These are phyloP conservation scores for Eupithecia inturbata DNA, from an alignment of 2,888 invertebrate genomes.

Conservation along the genomic window DNA sequence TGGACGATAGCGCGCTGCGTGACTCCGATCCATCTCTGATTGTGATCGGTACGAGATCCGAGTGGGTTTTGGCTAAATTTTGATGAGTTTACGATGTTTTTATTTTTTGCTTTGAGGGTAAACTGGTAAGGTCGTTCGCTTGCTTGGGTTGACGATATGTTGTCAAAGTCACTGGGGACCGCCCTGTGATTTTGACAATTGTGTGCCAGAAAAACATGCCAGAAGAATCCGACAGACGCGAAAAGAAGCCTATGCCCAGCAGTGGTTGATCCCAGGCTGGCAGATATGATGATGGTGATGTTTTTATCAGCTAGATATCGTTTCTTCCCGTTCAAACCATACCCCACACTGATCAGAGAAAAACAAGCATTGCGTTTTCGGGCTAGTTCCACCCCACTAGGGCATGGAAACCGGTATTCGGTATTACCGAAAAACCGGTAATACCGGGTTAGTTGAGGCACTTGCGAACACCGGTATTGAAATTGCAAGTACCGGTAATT, in stretches of 20 bases:
- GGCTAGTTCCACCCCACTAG: too few species aligned
- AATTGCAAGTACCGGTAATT: too few species aligned
- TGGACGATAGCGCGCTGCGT: slow-evolving; percentile 62
- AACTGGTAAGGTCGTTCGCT: not conserved
- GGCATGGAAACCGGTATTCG: too few species aligned
- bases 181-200: too few species aligned
- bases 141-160: not conserved
- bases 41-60: slow-evolving; percentile 24
- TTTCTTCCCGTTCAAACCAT: not conserved
- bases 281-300: not conserved
- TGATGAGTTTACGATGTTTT: not conserved
- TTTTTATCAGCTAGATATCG: not conserved
- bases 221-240: too few species aligned
- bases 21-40: slow-evolving; percentile 59
- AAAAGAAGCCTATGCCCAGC: too few species aligned
- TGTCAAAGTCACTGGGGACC: not conserved
- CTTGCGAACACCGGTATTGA: too few species aligned
- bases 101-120: not conserved
- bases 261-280: not conserved
- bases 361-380: too few species aligned
- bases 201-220: too few species aligned
- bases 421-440: too few species aligned
- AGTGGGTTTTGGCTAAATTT: slow-evolving; percentile 19
- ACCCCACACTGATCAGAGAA: too few species aligned
- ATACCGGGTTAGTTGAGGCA: too few species aligned